Evolutionary conservation across 2,797 vertebrate genomes (phyloP).

Genomic region (Meda fulgida): DNA sequence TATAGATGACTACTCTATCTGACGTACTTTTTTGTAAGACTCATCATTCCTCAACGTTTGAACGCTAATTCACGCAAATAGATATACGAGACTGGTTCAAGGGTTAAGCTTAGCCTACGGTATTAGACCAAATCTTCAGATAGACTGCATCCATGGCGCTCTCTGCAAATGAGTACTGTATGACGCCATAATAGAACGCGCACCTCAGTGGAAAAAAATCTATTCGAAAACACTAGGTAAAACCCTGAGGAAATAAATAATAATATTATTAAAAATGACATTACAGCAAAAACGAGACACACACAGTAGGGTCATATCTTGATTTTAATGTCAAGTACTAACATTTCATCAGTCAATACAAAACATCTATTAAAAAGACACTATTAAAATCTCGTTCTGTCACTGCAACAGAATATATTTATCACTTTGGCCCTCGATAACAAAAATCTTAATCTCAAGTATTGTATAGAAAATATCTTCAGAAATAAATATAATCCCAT

Average conservation of each 20-base stretch:
- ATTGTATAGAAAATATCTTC: slow-evolving; percentile 60
- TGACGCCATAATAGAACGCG: background rate
- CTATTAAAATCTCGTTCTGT: slow-evolving; percentile 47
- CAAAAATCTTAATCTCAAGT: slow-evolving; percentile 48
- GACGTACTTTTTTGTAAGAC: background rate
- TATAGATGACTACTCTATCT: background rate
- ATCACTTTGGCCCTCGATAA: slow-evolving; percentile 50
- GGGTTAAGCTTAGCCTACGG: too few relatives aligned
- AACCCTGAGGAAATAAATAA: background rate
- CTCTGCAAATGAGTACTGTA: background rate
- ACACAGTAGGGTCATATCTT: background rate
- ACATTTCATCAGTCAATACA: slow-evolving; percentile 33
- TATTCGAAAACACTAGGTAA: background rate
- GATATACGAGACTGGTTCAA: too few relatives aligned
- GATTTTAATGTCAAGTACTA: slow-evolving; percentile 41
- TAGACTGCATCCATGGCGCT: background rate
- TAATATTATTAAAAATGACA: background rate
- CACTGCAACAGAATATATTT: slow-evolving; percentile 63
- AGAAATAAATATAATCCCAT: slow-evolving; percentile 52
- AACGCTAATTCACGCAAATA: too few relatives aligned
- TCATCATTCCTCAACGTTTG: too few relatives aligned
- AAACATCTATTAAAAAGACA: slow-evolving; percentile 22
- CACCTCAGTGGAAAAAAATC: background rate
- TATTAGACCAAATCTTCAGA: background rate
- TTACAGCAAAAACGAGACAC: too few relatives aligned